A percentile compares a stretch with the other conserved stretches of the same genome.
phyloP scores from a whole-genome alignment of 2,888 invertebrate genomes.

The Melitaea athalia region DNA sequence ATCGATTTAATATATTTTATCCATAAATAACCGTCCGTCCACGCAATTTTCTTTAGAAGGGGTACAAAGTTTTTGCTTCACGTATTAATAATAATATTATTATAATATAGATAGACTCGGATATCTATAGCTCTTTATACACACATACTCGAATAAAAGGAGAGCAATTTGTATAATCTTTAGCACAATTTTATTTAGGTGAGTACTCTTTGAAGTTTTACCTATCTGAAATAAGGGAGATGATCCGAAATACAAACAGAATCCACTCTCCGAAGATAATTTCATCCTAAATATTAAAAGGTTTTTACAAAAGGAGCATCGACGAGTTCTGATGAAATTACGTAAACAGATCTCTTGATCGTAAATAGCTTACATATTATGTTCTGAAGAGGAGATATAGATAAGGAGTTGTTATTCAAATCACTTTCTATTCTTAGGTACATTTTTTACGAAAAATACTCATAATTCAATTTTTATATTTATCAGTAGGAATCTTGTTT shows the following conservation, averaged over 20 bases:
- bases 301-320: conserved; percentile 50
- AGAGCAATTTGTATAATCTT: background rate
- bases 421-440: background rate
- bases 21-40: too few relatives aligned
- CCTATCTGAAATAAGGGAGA: conserved; percentile 28
- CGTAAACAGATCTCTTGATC: conserved; percentile 47
- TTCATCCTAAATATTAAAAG: conserved; percentile 57
- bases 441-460: conserved; percentile 1
- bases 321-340: conserved; percentile 47
- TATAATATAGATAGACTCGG: background rate
- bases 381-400: conserved; percentile 20
- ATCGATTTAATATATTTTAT: too few relatives aligned
- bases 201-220: conserved; percentile 31
- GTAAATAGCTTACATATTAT: conserved; percentile 34
- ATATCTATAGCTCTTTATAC: background rate
- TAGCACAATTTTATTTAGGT: background rate
- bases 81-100: background rate
- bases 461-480: background rate
- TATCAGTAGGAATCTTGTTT: background rate
- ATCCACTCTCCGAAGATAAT: conserved; percentile 52
- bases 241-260: conserved; percentile 52
- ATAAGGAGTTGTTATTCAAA: conserved; percentile 12
- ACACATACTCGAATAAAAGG: background rate
- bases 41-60: too few relatives aligned
- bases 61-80: too few relatives aligned